Percentiles rank a stretch among this genome's conserved stretches.
Conservation (phyloP, 2,888 invertebrate genomes). For the Stenodera caucasica region DNA sequence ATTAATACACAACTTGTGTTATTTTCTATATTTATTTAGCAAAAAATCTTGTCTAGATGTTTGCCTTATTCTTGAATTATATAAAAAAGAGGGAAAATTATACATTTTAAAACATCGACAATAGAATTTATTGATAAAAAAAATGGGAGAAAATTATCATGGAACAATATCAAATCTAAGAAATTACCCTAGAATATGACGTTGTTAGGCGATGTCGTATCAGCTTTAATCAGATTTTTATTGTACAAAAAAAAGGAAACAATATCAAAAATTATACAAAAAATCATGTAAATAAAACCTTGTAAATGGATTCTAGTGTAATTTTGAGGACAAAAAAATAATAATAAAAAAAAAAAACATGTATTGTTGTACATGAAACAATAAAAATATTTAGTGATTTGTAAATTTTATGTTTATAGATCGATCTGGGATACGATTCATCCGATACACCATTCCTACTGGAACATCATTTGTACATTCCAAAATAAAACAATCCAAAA, state of each 20-base stretch:
- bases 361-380: conserved; percentile 54
- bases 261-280: conserved; percentile 42
- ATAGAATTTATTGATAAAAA: conserved; percentile 31
- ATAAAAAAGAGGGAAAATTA: conserved; percentile 9
- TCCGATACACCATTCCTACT: conserved; percentile 53
- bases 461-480: conserved; percentile 34
- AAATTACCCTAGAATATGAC: conserved; percentile 18
- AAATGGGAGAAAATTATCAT: conserved; percentile 29
- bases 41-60: conserved; percentile 24
- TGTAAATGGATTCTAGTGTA: conserved; percentile 45
- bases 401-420: conserved; percentile 49
- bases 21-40: conserved; percentile 28
- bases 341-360: conserved; percentile 34
- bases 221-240: conserved; percentile 52
- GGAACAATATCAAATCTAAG: conserved; percentile 25
- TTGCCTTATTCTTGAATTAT: conserved; percentile 25
- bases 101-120: conserved; percentile 36
- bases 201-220: conserved; percentile 31
- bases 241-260: conserved; percentile 45
- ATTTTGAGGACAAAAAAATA: conserved; percentile 32
- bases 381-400: conserved; percentile 54
- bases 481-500: conserved; percentile 47
- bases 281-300: conserved; percentile 44
- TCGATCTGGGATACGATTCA: conserved; percentile 54
- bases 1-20: conserved; percentile 19